Evolutionary conservation across 2,888 invertebrate genomes (phyloP).

Genomic region (Cryptophagus acutangulus): DNA sequence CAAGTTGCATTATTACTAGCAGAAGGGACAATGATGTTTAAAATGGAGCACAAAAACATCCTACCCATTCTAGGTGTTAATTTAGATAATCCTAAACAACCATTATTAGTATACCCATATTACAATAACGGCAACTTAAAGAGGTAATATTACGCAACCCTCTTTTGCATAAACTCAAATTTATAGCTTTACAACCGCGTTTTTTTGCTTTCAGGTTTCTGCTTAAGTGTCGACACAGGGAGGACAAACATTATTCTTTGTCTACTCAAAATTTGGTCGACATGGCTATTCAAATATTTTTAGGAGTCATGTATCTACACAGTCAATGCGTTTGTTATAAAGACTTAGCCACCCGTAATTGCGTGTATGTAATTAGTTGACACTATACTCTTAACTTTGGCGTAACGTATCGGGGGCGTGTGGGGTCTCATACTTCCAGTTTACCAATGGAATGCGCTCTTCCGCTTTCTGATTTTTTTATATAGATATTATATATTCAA

Average conservation of each 20-base stretch:
- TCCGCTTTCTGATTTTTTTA: no score
- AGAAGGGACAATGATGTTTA: slow-evolving; percentile 70
- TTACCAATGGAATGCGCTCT: no score
- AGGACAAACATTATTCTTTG: slow-evolving; percentile 45
- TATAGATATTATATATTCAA: no score
- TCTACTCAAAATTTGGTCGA: slow-evolving; percentile 60
- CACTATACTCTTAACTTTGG: not conserved
- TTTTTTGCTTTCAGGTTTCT: slow-evolving; percentile 40
- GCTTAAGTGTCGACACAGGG: slow-evolving; percentile 43
- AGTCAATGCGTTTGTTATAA: slow-evolving; percentile 82
- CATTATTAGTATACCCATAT: slow-evolving; percentile 68
- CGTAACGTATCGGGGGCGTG: no score
- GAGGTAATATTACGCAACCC: slow-evolving; percentile 46
- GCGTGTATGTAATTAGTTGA: slow-evolving; percentile 63
- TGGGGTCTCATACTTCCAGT: no score
- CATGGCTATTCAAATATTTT: slow-evolving; percentile 71
- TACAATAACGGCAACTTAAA: slow-evolving; percentile 67
- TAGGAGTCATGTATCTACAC: slow-evolving; percentile 84
- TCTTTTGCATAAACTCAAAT: slow-evolving; percentile 11
- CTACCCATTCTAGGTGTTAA: slow-evolving; percentile 68
- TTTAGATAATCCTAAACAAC: slow-evolving; percentile 52
- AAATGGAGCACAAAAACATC: slow-evolving; percentile 66
- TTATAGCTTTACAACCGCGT: slow-evolving; percentile 13
- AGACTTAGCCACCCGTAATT: slow-evolving; percentile 88
- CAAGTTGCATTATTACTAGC: slow-evolving; percentile 67